Evolutionary conservation across 2,888 invertebrate species (phyloP), one percentile per base, ranked within the genome.

Genomic region (Teleogryllus oceanicus): DNA sequence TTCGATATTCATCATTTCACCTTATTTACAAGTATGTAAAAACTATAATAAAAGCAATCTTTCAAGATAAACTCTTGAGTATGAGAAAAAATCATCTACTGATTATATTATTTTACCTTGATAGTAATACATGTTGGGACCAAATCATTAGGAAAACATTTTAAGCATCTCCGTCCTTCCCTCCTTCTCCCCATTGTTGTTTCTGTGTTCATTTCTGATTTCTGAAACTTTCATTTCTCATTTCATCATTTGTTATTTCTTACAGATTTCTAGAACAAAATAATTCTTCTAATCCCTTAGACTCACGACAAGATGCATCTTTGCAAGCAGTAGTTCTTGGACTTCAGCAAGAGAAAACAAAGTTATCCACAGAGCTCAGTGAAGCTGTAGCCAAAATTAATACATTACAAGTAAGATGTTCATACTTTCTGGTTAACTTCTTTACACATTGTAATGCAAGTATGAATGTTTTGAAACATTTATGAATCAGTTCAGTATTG

Each of bases 241-340:
- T 76, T 76, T 76, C 21, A 11, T 76, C 10, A 77, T 20, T 13
- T 16, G 16, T 18, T 18, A 8, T 18, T 24, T 62, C 12, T 13
- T 78, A 18, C 20, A 79, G 79, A 37, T 76, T 76, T 74, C 75
- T 81, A 13, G 81, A 81, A 37, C 79, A 81, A 78, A 79, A 75
- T 50, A 77, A 24, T 50, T 77, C 76, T 18, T 50, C 62, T 4
- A 62, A n/a, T 62, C 3, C 11, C 76, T 18, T 51, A 79, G 79
- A 80, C 37, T 62, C 24, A 11, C 18, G 62, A 13, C 77, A 78
- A n/a, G 80, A 80, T 21, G 18, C 76, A 18, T 24, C 51, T 16
- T 20, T 79, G n/a, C 76, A 79, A 50, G 49, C 80, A 13, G 18
- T 77, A n/a, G 21, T 80, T 10, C n/a, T 78, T 11, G 74, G 20